Percentiles rank a stretch among this genome's conserved stretches.
Evolutionary conservation across 2,113 vertebrate species (phyloP).

Genomic region (Fukomys damarensis): DNA sequence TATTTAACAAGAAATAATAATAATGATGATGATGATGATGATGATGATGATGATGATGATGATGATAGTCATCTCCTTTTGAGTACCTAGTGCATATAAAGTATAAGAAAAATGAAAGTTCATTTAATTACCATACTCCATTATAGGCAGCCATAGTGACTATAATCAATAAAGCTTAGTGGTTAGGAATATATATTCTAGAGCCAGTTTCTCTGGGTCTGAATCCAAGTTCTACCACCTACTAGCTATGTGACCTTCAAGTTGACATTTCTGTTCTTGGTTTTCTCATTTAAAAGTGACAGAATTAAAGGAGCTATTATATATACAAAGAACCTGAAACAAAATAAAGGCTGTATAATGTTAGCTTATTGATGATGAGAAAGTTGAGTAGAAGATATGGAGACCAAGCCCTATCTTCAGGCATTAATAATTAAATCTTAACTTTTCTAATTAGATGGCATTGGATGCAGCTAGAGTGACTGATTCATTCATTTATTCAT

Average conservation of each 20-base stretch:
- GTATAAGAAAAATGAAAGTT: not conserved
- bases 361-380: not conserved
- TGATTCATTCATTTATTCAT: not conserved
- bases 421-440: not conserved
- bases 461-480: not conserved
- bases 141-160: not conserved
- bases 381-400: not conserved
- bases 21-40: no score
- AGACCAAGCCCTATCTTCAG: not conserved
- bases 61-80: no score
- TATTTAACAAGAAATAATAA: no score
- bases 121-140: not conserved
- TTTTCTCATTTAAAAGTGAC: not conserved
- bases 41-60: no score
- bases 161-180: not conserved
- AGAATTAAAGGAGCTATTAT: not conserved
- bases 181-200: not conserved
- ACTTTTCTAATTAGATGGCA: not conserved
- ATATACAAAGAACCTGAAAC: not conserved
- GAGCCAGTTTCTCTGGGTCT: not conserved
- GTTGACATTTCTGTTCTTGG: not conserved
- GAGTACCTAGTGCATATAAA: not conserved
- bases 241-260: not conserved
- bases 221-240: not conserved
- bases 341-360: not conserved